phyloP scores from a whole-genome alignment of 2,888 invertebrate genomes.

The Eupithecia abbreviata region DNA sequence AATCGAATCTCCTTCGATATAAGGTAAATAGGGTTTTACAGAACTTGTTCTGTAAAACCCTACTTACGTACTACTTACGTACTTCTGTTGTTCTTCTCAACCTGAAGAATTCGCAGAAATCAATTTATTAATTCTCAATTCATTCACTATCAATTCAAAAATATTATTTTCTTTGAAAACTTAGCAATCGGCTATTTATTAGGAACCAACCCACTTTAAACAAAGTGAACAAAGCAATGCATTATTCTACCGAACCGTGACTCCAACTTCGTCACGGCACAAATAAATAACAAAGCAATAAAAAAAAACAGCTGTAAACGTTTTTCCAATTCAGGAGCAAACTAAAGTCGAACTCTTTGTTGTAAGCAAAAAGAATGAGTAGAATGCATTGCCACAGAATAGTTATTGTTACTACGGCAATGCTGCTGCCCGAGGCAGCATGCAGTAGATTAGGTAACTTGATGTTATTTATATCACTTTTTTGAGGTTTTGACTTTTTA shows the following conservation, averaged over 20 bases:
- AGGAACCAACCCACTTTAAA: background rate
- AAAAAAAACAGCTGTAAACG: constrained; percentile 24
- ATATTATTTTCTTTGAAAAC: background rate
- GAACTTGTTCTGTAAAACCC: no score
- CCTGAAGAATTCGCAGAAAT: no score
- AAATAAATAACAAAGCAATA: constrained; percentile 18
- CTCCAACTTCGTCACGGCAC: constrained; percentile 14
- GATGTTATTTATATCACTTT: background rate
- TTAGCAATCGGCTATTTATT: background rate
- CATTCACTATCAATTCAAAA: background rate
- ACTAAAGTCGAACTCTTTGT: constrained; percentile 23
- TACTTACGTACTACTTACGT: no score
- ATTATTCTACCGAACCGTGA: constrained; percentile 7
- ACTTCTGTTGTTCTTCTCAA: no score
- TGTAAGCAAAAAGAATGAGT: constrained; percentile 16
- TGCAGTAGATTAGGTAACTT: background rate
- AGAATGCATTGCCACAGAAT: constrained; percentile 9
- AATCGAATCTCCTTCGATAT: no score
- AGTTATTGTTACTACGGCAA: background rate
- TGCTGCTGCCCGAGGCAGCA: background rate
- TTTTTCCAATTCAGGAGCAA: constrained; percentile 26
- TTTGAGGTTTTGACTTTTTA: background rate
- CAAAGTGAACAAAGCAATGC: constrained; percentile 4
- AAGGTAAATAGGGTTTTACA: no score
- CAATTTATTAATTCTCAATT: no score